Base-by-base conservation (phyloP, 2,888 invertebrate genomes). In the Alentia gelatinosa region DNA sequence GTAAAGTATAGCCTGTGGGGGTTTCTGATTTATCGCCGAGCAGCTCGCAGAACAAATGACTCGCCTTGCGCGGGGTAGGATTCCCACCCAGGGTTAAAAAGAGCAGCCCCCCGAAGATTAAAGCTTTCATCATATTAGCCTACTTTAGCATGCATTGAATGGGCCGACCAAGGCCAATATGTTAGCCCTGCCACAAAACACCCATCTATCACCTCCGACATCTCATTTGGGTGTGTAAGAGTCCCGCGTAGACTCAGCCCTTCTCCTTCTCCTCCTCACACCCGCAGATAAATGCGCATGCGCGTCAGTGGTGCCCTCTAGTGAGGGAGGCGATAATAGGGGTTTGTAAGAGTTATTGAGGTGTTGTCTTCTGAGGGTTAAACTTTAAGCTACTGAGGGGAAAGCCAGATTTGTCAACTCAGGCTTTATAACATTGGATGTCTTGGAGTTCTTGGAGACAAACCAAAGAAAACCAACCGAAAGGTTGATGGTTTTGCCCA, bases 131-230 rank as follows among this genome's bases (percentile, higher is more conserved):
- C 37, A 79, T 79, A 79, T 79, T 79, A 79, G 79, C 37, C 79
- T 79, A 35, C 79, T 79, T 79, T 79, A 79, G 79, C 79, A 79
- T 79, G 79, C 79, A 79, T 79, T 79, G 79, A 79, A 79, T n/a
- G 39, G 39, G 39, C 37, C 19, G 79, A 19, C 37, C 37, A 39
- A 15, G 79, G 39, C 37, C 79, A 79, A 79, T 79, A 79, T 79
- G 79, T 79, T 79, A 35, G 79, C n/a, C 15, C 37, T 12, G 79
- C 79, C 37, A 39, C 79, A 39, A 79, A 79, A 79, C 79, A 37
- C 4, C 79, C 39, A 79, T 79, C 35, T 79, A 79, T 79, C 79
- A 79, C 35, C 15, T 15, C 35, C 79, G 37, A 35, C 79, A 7
- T 79, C 37, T 79, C 79, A 39, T 35, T 23, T 79, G 79, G 23